These are phyloP conservation scores for Drosophila yooni DNA, from an alignment of 2,888 invertebrate species.

Conservation along the genomic window DNA sequence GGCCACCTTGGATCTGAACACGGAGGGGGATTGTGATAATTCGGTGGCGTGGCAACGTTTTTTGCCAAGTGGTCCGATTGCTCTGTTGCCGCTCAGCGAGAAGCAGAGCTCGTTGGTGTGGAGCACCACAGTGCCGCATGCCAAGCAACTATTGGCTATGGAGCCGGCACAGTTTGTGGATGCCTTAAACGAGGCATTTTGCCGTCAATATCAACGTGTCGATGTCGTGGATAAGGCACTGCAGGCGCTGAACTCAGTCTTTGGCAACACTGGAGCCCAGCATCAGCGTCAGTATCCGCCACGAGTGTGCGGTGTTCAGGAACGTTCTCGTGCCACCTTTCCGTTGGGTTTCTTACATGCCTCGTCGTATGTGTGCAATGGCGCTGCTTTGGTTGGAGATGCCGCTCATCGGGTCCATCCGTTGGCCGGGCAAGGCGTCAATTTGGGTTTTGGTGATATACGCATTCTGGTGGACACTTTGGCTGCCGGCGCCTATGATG, in stretches of 20 bases:
- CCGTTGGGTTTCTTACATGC: conserved; percentile 97
- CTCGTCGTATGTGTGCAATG: conserved; percentile 91
- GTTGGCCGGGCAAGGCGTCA: conserved; percentile 98
- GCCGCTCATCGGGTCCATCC: conserved; percentile 97
- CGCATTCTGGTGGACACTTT: conserved; percentile 89
- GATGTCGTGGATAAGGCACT: conserved; percentile 83
- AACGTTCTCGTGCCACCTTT: conserved; percentile 91
- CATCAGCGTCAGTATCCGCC: conserved; percentile 84
- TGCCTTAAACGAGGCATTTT: conserved; percentile 93
- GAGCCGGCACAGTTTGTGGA: conserved; percentile 93
- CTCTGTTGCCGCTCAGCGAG: conserved; percentile 93
- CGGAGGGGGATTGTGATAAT: conserved; percentile 90
- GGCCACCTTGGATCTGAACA: conserved; percentile 92
- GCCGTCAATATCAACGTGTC: conserved; percentile 81
- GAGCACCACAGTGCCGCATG: conserved; percentile 92
- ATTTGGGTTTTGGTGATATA: conserved; percentile 98
- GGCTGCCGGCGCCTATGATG: conserved; percentile 89
- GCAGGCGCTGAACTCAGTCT: conserved; percentile 86
- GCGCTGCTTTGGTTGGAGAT: conserved; percentile 95
- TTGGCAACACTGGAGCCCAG: conserved; percentile 76
- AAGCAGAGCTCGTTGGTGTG: conserved; percentile 96
- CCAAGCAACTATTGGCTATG: conserved; percentile 89
- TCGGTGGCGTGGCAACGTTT: conserved; percentile 98
- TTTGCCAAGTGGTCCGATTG: conserved; percentile 95
- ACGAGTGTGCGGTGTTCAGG: conserved; percentile 74